Evolutionary conservation across 2,797 vertebrate genomes (phyloP).

Genomic region (Pelochelys cantorii): DNA sequence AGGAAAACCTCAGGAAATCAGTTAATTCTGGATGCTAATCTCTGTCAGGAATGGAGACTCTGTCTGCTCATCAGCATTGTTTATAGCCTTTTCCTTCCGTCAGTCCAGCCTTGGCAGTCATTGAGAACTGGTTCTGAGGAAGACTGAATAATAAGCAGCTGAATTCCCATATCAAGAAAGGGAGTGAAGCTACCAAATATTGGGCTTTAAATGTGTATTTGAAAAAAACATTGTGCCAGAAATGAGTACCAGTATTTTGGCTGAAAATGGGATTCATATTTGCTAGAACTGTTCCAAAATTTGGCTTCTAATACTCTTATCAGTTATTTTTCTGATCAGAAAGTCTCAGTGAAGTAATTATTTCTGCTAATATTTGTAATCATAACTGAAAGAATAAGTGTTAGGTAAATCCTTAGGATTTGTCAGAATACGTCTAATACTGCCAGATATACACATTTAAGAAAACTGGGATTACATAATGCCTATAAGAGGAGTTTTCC

Average conservation of each 20-base stretch:
- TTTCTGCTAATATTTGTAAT: not conserved
- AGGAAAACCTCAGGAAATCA: not conserved
- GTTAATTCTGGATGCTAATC: accelerated
- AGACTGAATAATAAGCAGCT: not conserved
- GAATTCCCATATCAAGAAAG: not conserved
- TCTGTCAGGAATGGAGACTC: not conserved
- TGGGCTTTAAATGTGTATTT: not conserved
- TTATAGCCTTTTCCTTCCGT: not conserved
- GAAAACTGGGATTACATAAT: not conserved
- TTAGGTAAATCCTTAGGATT: not conserved
- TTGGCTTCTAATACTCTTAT: too few species aligned
- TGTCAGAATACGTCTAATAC: not conserved
- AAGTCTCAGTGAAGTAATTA: not conserved
- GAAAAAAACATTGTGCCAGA: not conserved
- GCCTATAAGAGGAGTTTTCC: not conserved
- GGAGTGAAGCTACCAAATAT: not conserved
- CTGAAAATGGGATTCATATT: accelerated
- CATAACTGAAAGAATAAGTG: not conserved
- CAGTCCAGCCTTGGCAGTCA: not conserved
- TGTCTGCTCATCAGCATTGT: not conserved
- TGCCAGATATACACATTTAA: not conserved
- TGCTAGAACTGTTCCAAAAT: not conserved
- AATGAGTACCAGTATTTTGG: not conserved
- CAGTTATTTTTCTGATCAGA: too few species aligned
- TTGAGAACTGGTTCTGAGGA: not conserved